Evolutionary conservation across 2,113 vertebrate species (phyloP).

Genomic region (Oplegnathus fasciatus): DNA sequence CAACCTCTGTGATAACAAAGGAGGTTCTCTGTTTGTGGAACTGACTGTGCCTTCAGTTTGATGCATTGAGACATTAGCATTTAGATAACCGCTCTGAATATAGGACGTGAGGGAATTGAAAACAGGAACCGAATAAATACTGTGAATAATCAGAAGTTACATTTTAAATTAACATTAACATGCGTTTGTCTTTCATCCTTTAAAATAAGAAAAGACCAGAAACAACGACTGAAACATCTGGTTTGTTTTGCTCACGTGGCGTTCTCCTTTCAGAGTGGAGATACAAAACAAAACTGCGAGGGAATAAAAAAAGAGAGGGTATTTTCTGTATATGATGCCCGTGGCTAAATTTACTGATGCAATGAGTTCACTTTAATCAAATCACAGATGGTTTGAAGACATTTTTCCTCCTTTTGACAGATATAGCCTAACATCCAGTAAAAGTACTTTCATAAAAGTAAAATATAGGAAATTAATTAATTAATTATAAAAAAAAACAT

Average conservation of each 20-base stretch:
- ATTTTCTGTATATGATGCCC: not conserved
- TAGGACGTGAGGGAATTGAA: slow-evolving; percentile 75
- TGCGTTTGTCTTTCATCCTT: slow-evolving; percentile 56
- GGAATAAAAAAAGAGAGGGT: not conserved
- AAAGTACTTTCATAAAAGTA: not conserved
- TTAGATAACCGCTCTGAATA: slow-evolving; percentile 85
- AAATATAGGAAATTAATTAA: not conserved
- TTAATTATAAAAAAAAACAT: not conserved
- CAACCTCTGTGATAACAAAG: slow-evolving; percentile 71
- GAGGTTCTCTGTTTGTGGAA: slow-evolving; percentile 62
- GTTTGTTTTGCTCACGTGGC: slow-evolving; percentile 23
- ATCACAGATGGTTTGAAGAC: slow-evolving; percentile 14
- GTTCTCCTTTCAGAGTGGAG: not conserved
- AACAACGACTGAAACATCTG: not conserved
- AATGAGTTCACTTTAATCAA: slow-evolving; percentile 14
- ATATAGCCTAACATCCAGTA: not conserved
- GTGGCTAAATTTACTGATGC: not conserved
- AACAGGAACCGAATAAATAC: slow-evolving; percentile 77
- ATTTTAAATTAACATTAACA: slow-evolving; percentile 80
- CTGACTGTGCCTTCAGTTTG: slow-evolving; percentile 67
- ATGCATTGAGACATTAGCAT: slow-evolving; percentile 86
- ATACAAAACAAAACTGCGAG: not conserved
- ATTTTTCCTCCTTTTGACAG: not conserved
- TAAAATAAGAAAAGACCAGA: slow-evolving; percentile 10
- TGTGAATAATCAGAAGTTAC: slow-evolving; percentile 77